Base-by-base conservation (phyloP, 1,140 invertebrate species). In the Phymorhynchus buccinoides region DNA sequence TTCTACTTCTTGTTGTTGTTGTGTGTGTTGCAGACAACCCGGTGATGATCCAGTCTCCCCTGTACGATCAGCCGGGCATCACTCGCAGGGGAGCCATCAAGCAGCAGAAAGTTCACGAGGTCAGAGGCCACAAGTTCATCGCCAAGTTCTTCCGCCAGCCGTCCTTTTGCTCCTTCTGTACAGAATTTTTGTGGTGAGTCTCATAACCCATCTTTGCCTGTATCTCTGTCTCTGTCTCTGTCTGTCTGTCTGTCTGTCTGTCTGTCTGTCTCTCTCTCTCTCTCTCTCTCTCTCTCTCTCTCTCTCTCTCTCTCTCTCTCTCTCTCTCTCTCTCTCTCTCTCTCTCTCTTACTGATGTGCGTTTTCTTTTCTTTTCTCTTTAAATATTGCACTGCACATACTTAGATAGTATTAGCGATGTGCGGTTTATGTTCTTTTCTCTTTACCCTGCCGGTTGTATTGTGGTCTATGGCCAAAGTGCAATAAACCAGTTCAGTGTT, bases 51-150 rank as follows among this genome's bases (percentile, higher is more conserved):
- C 56, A 62, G 56, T 62, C 56, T 4, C 56, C 56, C 1, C 56
- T 62, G 9, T 14, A 41, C 27, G 27, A 37, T 22, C 35, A 75
- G 18, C 37, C 62, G n/a, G 97, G 98, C 80, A 97, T 96, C 3
- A 95, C 96, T 88, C 94, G 97, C 82, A 95, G 97, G 85, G 97
- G 97, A 27, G 98, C 98, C 84, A 97, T 99, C 85, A 99, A 99
- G 93, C 97, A 99, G 90, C 96, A 97, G 91, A 98, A 98, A 94
- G 96, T 98, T 80, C 98, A 99, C 91, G 96, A 97, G 91, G 96
- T 98, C 78, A 97, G 97, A 92, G 98, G 98, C n/a, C 98, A 99
- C 94, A 89, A 93, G 87, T 95, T 95, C 88, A 94, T 95, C 42
- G 94, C 94, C 73, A 95, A 94, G 48, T 95, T 95, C 89, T 95